A percentile compares a stretch with the other conserved stretches of the same genome.
phyloP scores from a whole-genome alignment of 2,888 invertebrate genomes.

The Epinotia ramella region DNA sequence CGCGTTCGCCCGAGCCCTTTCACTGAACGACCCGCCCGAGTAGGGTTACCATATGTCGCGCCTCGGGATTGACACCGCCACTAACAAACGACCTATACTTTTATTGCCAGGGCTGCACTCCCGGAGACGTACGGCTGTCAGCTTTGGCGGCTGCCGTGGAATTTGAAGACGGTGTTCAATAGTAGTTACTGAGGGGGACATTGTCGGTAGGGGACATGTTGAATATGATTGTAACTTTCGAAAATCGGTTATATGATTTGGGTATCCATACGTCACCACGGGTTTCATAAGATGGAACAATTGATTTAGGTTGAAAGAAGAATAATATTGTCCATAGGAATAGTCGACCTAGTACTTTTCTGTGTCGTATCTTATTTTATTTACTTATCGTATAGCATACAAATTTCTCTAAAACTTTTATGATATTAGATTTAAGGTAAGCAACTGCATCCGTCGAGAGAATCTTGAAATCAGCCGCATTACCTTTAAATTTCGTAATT shows the following conservation, averaged over 20 bases:
- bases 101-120: conserved; percentile 37
- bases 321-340: neutral
- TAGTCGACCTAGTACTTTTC: neutral
- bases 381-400: no score
- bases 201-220: neutral
- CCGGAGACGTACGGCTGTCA: conserved; percentile 10
- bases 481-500: no score
- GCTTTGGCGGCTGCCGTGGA: neutral
- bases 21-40: conserved; percentile 47
- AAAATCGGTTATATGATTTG: neutral
- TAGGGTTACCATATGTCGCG: conserved; percentile 47
- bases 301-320: neutral
- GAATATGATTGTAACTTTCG: conserved; percentile 6
- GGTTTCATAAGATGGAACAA: neutral
- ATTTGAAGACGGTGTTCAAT: neutral
- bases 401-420: no score
- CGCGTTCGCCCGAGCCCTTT: conserved; percentile 54
- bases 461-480: no score
- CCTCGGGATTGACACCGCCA: conserved; percentile 44
- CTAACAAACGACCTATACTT: conserved; percentile 38
- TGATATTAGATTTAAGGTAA: no score
- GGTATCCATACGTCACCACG: neutral
- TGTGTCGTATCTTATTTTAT: no score
- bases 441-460: no score
- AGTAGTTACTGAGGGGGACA: neutral